Percentiles rank a stretch among this genome's conserved stretches.
Evolutionary conservation across 2,888 invertebrate genomes (phyloP).

Genomic region (Kuschelorhynchus macadamiae): DNA sequence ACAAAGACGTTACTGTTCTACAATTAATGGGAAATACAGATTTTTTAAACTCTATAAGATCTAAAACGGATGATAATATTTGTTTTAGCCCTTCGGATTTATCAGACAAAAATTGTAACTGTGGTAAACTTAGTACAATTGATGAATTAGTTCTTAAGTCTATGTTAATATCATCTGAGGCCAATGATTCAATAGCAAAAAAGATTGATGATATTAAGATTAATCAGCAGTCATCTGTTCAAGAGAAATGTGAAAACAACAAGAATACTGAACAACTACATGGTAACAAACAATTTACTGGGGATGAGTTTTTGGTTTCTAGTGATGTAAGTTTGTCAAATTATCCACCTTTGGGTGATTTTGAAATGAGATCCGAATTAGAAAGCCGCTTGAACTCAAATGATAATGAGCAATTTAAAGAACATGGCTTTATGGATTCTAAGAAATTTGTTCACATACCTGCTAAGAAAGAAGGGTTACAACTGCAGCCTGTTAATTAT

Average conservation of each 20-base stretch:
- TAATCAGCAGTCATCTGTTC: not conserved
- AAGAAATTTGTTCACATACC: not conserved
- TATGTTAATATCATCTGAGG: slow-evolving; percentile 23
- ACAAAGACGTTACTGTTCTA: slow-evolving; percentile 62
- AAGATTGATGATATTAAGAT: slow-evolving; percentile 11
- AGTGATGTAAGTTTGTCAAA: not conserved
- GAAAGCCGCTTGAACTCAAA: not conserved
- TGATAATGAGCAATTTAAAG: not conserved
- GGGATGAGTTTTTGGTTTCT: slow-evolving; percentile 21
- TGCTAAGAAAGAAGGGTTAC: not conserved
- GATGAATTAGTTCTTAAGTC: slow-evolving; percentile 31
- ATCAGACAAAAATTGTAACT: slow-evolving; percentile 25
- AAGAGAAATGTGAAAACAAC: not conserved
- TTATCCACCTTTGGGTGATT: slow-evolving; percentile 2
- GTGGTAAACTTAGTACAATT: slow-evolving; percentile 21
- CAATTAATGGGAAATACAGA: slow-evolving; percentile 59
- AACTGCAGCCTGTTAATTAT: slow-evolving; percentile 1
- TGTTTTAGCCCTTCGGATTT: not conserved
- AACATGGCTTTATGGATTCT: not conserved
- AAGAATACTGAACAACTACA: not conserved
- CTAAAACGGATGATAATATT: slow-evolving; percentile 25
- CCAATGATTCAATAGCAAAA: slow-evolving; percentile 11
- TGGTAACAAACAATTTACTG: slow-evolving; percentile 12
- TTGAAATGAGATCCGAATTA: slow-evolving; percentile 17
- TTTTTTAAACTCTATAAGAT: slow-evolving; percentile 50